phyloP scores from a whole-genome alignment of 1,140 invertebrate genomes.

The Ostrea edulis region DNA sequence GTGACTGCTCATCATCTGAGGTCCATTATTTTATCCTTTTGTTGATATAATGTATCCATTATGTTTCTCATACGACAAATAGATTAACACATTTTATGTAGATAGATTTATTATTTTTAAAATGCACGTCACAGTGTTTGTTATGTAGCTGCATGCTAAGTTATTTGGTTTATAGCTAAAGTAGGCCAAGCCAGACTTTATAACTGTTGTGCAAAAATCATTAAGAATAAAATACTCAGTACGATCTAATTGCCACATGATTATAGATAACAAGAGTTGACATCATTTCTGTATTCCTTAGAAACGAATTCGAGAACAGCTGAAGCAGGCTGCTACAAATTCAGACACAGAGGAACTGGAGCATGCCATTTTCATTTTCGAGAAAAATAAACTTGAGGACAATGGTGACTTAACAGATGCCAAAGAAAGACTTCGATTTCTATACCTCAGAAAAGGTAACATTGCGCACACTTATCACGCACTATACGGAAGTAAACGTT shows the following conservation, averaged over 20 bases:
- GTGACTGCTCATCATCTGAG: too few species aligned
- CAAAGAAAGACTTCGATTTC: slow-evolving; percentile 59
- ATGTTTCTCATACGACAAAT: not conserved
- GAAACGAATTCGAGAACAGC: slow-evolving; percentile 61
- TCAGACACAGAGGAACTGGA: slow-evolving; percentile 61
- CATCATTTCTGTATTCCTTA: not conserved
- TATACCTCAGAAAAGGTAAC: slow-evolving; percentile 65
- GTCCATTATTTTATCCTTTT: too few species aligned
- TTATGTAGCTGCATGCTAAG: not conserved
- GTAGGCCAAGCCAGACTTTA: too few species aligned
- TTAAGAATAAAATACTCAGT: too few species aligned
- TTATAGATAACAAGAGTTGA: not conserved
- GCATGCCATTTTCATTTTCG: slow-evolving; percentile 61
- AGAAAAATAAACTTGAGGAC: slow-evolving; percentile 65
- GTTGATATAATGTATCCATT: not conserved
- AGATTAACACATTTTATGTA: not conserved
- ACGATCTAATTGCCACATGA: not conserved
- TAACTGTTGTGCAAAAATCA: too few species aligned
- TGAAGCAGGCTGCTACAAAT: slow-evolving; percentile 58
- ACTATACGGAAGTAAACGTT: too few species aligned
- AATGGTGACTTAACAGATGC: slow-evolving; percentile 66
- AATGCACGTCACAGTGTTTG: not conserved
- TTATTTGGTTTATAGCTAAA: not conserved
- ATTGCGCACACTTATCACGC: too few species aligned
- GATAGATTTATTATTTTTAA: not conserved